Evolutionary conservation across 1,140 invertebrate genomes (phyloP), one percentile per base, ranked within the genome.

Genomic region (Diachasma alloeum): DNA sequence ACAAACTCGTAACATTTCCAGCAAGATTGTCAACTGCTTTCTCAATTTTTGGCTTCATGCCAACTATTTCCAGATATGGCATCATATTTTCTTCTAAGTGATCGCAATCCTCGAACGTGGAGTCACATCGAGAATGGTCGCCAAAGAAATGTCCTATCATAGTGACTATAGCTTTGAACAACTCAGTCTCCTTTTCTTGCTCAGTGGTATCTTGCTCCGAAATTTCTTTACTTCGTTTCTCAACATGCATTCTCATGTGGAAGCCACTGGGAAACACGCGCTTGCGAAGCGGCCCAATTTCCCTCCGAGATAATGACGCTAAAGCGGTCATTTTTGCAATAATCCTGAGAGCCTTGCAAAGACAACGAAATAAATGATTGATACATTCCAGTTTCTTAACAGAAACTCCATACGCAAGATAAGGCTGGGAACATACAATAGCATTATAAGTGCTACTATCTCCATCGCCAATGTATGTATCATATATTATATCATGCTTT

Each of bases 401-500:
- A 42, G 11, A 42, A 11, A 8, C 11, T 42, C 11, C 11, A 13
- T 79, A 84, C 44, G 77, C n/a, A n/a, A n/a, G 81, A 24, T 69
- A 67, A 0, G 37, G 48, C 24, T 80, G 74, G 19, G 78, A 22
- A n/a, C n/a, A n/a, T n/a, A n/a, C n/a, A 69, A 84, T 76, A 72
- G 76, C 78, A 22, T 75, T 36, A 36, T 59, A 76, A 2, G 68
- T 59, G 44, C 37, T 76, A 13, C 67, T 71, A 37, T 85, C 82
- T 5, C 81, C 81, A 71, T 85, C 83, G 24, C 77, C 84, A 24
- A 84, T 37, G 9, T 81, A 79, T 15, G n/a, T 39, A 26, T 26
- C 66, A 70, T 82, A 83, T 42, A 74, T 77, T 8, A 84, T 5
- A 10, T 75, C 72, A 72, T 84, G 81, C 78, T 76, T 81, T 74